Conservation (phyloP, 2,888 invertebrate genomes). For the Epirrhoe alternata region DNA sequence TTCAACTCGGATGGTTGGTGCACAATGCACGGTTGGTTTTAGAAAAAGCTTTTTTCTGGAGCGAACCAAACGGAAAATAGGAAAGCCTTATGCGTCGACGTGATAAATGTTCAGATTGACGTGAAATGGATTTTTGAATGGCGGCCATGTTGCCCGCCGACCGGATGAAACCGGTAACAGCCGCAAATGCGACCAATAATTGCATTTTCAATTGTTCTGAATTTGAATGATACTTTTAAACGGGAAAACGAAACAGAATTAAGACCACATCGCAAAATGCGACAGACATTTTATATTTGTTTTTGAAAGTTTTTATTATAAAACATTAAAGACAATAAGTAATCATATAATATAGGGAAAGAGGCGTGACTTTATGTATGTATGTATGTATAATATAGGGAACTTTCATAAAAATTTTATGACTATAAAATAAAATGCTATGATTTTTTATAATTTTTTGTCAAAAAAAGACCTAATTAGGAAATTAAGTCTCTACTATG, state of each 20-base stretch:
- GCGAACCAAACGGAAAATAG: constrained; percentile 35
- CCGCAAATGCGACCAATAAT: constrained; percentile 61
- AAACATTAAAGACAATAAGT: too few species aligned
- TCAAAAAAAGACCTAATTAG: too few species aligned
- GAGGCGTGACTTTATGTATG: too few species aligned
- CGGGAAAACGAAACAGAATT: neutral
- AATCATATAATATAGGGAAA: too few species aligned
- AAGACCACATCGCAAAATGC: neutral
- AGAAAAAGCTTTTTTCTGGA: constrained; percentile 33
- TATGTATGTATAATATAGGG: too few species aligned
- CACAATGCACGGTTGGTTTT: constrained; percentile 28
- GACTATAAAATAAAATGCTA: too few species aligned
- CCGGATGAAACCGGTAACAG: constrained; percentile 51
- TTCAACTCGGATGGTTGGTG: neutral
- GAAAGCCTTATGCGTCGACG: constrained; percentile 48
- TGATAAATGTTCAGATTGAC: constrained; percentile 78
- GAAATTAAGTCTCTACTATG: too few species aligned
- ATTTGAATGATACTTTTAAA: constrained; percentile 21
- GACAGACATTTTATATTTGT: too few species aligned
- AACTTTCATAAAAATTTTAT: too few species aligned
- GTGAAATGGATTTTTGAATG: constrained; percentile 79
- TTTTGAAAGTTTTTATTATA: too few species aligned
- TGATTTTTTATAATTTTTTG: too few species aligned
- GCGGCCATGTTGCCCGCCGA: constrained; percentile 62
- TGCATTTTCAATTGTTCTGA: constrained; percentile 49